Evolutionary conservation across 1,140 invertebrate species (phyloP).

Genomic region (Drosophila melanica): DNA sequence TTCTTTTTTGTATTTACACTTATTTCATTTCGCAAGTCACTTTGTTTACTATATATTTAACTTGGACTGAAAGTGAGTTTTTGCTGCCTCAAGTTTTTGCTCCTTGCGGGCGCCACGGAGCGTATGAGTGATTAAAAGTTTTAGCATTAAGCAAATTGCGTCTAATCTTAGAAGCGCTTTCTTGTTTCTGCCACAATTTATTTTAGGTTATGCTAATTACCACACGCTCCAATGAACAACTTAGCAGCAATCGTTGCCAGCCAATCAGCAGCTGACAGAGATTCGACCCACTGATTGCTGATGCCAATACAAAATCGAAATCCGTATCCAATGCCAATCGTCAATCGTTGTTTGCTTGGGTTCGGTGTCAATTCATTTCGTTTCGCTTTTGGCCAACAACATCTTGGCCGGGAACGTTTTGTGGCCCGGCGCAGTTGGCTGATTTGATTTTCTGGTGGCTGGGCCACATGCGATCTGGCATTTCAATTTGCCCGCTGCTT

Average conservation of each 20-base stretch:
- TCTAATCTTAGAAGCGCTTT: conserved; percentile 42
- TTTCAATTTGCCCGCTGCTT: conserved; percentile 43
- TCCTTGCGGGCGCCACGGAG: conserved; percentile 53
- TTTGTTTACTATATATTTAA: conserved; percentile 63
- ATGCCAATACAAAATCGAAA: background rate
- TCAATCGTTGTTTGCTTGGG: conserved; percentile 6
- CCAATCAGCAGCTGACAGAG: conserved; percentile 40
- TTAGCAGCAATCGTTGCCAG: conserved; percentile 47
- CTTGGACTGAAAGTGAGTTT: conserved; percentile 3
- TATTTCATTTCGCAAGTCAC: conserved; percentile 70
- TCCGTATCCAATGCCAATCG: conserved; percentile 18
- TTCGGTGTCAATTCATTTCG: background rate
- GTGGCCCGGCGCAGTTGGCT: background rate
- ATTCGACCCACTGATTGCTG: conserved; percentile 3
- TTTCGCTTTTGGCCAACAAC: conserved; percentile 1
- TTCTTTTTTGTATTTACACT: conserved; percentile 67
- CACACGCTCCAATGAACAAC: conserved; percentile 71
- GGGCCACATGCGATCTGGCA: conserved; percentile 43
- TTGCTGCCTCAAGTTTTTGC: conserved; percentile 42
- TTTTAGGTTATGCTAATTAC: conserved; percentile 73
- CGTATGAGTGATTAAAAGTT: conserved; percentile 82
- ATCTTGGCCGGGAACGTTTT: background rate
- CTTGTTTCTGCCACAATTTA: conserved; percentile 17
- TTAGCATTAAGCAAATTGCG: conserved; percentile 76
- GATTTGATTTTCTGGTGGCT: conserved; percentile 16